Base-by-base conservation (phyloP, 1,140 invertebrate species). In the Palaemon carinicauda region DNA sequence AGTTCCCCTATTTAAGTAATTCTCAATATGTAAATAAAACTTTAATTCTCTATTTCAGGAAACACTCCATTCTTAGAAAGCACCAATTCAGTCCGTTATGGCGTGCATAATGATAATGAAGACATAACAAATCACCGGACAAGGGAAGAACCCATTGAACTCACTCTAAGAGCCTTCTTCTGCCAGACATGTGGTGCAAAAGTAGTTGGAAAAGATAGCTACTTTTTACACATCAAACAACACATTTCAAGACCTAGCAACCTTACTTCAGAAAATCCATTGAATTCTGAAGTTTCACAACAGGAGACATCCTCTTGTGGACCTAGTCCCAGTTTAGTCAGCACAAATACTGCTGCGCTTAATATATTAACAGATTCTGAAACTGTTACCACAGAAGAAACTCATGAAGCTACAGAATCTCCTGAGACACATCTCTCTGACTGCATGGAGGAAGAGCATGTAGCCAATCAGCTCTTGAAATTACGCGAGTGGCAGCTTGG, bases 401-500 rank as follows among this genome's bases (percentile, higher is more conserved):
- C 41, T 12, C 41, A 77, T 78, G 84, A 73, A 15, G 53, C 65
- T 33, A 27, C 77, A 3, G 65, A 86, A 19, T 31, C 77, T 21
- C 53, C 74, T 24, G 82, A 85, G 14, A 27, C 65, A 17, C 12
- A 24, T 15, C 52, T 73, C 19, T 85, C 82, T 17, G 53, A 41
- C 27, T 80, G 51, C 27, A 86, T 86, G 60, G 78, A 86, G 24
- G 84, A 80, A 54, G 71, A 65, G 10, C 77, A 86, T 24, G 50
- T 69, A 27, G 84, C 84, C 15, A 86, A 73, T 24, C 84, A 86
- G 51, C 77, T 86, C 7, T 60, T 79, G 74, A 86, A 86, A 31
- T 31, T 86, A n/a, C 77, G 84, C 15, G 84, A 86, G 41, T 86
- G 84, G 84, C 77, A 78, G 52, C 51, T 86, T 33, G 84, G 71